phyloP scores from a whole-genome alignment of 2,113 vertebrate species.

The Miniopterus natalensis region DNA sequence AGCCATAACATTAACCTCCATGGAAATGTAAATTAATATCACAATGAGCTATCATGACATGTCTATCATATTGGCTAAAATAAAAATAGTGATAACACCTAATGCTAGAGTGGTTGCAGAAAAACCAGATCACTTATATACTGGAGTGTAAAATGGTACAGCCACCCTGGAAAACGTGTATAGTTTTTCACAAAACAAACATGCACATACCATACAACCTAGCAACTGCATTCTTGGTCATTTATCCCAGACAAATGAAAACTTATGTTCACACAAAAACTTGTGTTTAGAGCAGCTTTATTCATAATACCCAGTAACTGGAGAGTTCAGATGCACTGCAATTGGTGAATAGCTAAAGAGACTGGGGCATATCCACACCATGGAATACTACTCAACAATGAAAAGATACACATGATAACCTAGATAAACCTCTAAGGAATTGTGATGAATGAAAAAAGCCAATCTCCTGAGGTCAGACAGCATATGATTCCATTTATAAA shows the following conservation, averaged over 20 bases:
- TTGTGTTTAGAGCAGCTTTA: not conserved
- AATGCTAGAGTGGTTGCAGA: not conserved
- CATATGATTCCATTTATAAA: not conserved
- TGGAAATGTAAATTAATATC: constrained; percentile 3
- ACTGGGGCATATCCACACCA: not conserved
- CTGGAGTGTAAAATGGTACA: not conserved
- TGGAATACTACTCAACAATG: not conserved
- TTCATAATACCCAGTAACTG: not conserved
- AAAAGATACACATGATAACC: not conserved
- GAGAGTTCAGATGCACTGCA: not conserved
- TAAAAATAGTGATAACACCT: not conserved
- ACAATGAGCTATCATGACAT: not conserved
- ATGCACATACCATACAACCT: not conserved
- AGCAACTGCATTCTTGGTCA: not conserved
- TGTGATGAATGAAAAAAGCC: not conserved
- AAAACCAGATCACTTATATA: not conserved
- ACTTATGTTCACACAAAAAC: not conserved
- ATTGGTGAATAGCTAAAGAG: not conserved
- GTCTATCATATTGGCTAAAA: not conserved
- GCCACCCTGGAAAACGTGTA: not conserved
- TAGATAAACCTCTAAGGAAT: not conserved
- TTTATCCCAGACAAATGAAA: not conserved
- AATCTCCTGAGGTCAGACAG: not conserved
- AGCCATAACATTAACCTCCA: not conserved
- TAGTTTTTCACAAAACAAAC: not conserved